Evolutionary conservation across 2,888 invertebrate species (phyloP), one percentile per base, ranked within the genome.

Genomic region (Capitulum mitella): DNA sequence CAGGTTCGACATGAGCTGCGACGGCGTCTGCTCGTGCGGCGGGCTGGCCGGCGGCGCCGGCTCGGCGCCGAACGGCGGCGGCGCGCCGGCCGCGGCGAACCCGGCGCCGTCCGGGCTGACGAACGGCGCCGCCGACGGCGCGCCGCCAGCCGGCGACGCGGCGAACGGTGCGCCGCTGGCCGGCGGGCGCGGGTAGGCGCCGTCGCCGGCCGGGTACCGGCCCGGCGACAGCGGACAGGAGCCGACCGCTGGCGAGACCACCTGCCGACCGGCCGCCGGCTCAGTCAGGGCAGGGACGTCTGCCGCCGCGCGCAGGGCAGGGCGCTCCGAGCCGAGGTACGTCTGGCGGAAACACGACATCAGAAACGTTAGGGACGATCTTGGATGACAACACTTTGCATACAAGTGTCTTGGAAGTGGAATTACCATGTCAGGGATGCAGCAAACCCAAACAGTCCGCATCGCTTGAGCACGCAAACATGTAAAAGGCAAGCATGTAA

Each of bases 1-100:
- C 83, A 94, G 89, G 86, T 94, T 94, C 5, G 94, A 94, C 92
- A 94, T 93, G 87, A 95, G 92, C 70, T 94, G 94, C 82, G 92
- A 92, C 74, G 91, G 86, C 70, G 89, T 83, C 89, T 89, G 79
- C 87, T 89, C 85, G 82, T 32, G 32, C 34, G 29, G 14, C 58
- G 58, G 58, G 14, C 22, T 37, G 22, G 32, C 12, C 8, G 70
- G 12, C 34, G 43, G 74, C 43, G 3, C 29, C 64, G 37, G n/a
- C 29, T n/a, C 40, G 37, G 22, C 40, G 74, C 40, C 14, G 74
- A 26, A 34, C 16, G 40, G 16, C 40, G 6, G 37, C 26, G 16
- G 26, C 12, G 12, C 74, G n/a, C 12, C 16, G 40, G 26, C 10
- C 26, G 22, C 74, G 10, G 0, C 29, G 46, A n/a, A 46, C 29